Percentiles rank a stretch among this genome's conserved stretches.
phyloP scores from a whole-genome alignment of 2,113 vertebrate genomes.

The Pantherophis guttatus region DNA sequence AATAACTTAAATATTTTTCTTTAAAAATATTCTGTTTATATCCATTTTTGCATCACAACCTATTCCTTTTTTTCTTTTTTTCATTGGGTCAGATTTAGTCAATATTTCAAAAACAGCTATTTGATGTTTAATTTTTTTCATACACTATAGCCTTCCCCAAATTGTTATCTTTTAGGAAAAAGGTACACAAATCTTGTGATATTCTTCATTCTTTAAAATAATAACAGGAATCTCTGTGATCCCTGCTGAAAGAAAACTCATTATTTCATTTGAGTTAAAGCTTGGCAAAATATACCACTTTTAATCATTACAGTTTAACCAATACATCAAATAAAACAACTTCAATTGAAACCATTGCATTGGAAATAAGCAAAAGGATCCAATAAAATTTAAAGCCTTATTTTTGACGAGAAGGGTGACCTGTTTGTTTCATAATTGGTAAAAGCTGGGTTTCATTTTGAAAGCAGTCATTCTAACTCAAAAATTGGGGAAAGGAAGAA shows the following conservation, averaged over 20 bases:
- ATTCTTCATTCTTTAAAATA: neutral
- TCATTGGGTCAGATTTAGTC: neutral
- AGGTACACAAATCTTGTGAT: neutral
- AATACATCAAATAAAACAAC: neutral
- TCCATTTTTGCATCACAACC: neutral
- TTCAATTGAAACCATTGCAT: neutral
- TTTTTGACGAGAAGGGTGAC: neutral
- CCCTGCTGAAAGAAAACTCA: neutral
- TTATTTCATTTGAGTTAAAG: neutral
- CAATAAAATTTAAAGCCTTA: neutral
- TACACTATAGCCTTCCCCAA: neutral
- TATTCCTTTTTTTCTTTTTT: neutral
- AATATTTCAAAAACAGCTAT: neutral
- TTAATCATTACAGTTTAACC: neutral
- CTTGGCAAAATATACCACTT: neutral
- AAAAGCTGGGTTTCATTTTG: neutral
- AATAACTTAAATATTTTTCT: neutral
- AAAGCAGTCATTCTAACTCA: neutral
- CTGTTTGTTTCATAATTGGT: neutral
- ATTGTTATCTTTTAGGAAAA: neutral
- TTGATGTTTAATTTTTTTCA: neutral
- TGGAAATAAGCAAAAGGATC: neutral
- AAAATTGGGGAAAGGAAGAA: neutral
- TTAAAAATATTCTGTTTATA: neutral
- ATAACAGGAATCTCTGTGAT: neutral